phyloP scores from a whole-genome alignment of 2,888 invertebrate genomes.

The Margaritifera margaritifera region DNA sequence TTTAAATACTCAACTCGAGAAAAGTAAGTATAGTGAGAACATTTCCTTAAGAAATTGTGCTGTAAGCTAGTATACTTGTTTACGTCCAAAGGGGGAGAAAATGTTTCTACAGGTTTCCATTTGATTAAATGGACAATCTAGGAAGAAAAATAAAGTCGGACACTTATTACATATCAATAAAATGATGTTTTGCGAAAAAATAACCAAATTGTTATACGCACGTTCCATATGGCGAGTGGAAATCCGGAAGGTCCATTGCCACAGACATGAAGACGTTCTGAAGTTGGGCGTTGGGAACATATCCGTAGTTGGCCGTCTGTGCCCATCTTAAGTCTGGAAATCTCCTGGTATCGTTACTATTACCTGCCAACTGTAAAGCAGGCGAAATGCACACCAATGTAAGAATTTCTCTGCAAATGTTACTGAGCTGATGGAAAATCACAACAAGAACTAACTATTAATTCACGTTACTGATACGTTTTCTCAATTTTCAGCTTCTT shows the following conservation, averaged over 20 bases:
- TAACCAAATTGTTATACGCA: slow-evolving; percentile 11
- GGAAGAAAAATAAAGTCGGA: no score
- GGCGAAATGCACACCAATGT: no score
- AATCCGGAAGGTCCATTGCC: slow-evolving; percentile 62
- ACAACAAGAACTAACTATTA: no score
- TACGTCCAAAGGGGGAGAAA: not conserved
- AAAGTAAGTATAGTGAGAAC: no score
- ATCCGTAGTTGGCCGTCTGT: slow-evolving; percentile 57
- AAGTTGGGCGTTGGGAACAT: slow-evolving; percentile 53
- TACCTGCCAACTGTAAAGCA: not conserved
- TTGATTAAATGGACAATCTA: not conserved
- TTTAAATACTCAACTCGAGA: no score
- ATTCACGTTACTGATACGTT: no score
- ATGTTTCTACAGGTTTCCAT: not conserved
- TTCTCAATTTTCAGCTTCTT: no score
- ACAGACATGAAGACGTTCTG: slow-evolving; percentile 62
- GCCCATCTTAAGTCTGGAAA: slow-evolving; percentile 57
- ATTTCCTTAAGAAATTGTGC: no score
- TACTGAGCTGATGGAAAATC: no score
- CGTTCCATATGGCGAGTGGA: slow-evolving; percentile 48
- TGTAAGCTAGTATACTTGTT: not conserved
- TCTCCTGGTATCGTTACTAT: not conserved
- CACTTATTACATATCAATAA: no score
- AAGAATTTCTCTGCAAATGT: no score
- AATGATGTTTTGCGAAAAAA: no score